Evolutionary conservation across 2,113 vertebrate genomes (phyloP).

Genomic region (Mastomys natalensis): DNA sequence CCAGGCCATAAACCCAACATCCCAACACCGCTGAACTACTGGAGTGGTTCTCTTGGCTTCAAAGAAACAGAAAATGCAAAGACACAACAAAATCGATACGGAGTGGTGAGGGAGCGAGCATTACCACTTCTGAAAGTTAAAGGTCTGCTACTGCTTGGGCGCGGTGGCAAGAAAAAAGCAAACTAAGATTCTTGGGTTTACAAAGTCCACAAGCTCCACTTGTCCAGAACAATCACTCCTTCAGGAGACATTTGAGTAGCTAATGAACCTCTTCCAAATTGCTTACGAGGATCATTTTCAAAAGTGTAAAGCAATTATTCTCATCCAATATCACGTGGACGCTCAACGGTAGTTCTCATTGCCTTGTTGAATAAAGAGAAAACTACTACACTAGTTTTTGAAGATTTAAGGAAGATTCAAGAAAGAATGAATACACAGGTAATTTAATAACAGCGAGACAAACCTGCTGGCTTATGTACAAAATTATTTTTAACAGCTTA

Average conservation of each 20-base stretch:
- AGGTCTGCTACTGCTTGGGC: not conserved
- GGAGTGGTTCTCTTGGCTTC: constrained; percentile 3
- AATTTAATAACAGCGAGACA: constrained; percentile 23
- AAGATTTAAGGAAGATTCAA: constrained; percentile 5
- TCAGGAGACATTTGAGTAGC: not conserved
- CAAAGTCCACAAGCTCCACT: not conserved
- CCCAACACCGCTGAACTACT: not conserved
- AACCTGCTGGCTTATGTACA: not conserved
- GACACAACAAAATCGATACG: constrained; percentile 9
- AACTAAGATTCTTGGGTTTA: not conserved
- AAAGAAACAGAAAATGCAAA: constrained; percentile 41
- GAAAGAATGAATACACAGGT: not conserved
- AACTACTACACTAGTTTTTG: not conserved
- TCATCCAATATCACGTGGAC: not conserved
- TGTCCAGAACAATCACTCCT: not conserved
- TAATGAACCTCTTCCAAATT: not conserved
- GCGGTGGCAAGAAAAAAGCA: not conserved
- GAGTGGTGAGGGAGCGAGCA: not conserved
- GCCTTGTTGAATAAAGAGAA: constrained; percentile 1
- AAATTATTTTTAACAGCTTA: constrained; percentile 25
- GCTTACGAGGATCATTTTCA: not conserved
- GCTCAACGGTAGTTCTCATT: not conserved
- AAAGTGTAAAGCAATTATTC: not conserved
- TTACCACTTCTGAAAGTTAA: not conserved
- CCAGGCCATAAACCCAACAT: constrained; percentile 34